phyloP scores from a whole-genome alignment of 2,888 invertebrate species.

The Troides oblongomaculatus region DNA sequence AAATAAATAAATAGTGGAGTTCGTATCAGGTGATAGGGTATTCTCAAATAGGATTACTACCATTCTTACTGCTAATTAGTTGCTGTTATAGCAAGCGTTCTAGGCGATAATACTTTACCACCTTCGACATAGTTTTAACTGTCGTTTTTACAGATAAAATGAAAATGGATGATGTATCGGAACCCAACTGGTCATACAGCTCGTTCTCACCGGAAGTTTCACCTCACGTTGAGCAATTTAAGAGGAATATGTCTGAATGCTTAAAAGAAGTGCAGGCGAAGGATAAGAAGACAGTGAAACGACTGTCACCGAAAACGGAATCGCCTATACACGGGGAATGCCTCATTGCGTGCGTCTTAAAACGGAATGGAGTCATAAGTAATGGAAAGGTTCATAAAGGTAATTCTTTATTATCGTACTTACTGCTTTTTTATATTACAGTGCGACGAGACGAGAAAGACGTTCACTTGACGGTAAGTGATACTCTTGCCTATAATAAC shows the following conservation, averaged over 20 bases:
- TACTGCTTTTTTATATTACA: too few relatives aligned
- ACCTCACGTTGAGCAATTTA: constrained; percentile 58
- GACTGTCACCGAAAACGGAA: constrained; percentile 60
- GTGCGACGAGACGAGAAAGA: too few relatives aligned
- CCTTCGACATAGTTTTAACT: too few relatives aligned
- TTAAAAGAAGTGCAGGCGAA: constrained; percentile 62
- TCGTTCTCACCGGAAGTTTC: constrained; percentile 55
- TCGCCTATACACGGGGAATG: constrained; percentile 71
- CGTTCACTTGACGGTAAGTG: too few relatives aligned
- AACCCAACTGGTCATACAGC: constrained; percentile 79
- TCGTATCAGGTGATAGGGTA: too few relatives aligned
- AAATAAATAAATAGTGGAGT: too few relatives aligned
- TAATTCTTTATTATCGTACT: constrained; percentile 32
- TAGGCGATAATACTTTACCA: too few relatives aligned
- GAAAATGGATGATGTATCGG: constrained; percentile 39
- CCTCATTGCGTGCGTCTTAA: constrained; percentile 69
- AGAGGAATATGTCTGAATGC: constrained; percentile 68
- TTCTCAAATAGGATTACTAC: too few relatives aligned
- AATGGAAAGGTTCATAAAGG: constrained; percentile 68
- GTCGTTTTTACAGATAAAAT: neutral
- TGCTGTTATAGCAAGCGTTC: too few relatives aligned
- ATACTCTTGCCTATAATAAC: too few relatives aligned
- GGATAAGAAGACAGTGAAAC: constrained; percentile 53
- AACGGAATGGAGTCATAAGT: constrained; percentile 62
- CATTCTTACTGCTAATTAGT: too few relatives aligned